Conservation (phyloP, 2,797 vertebrate genomes). For the Siniperca scherzeri region DNA sequence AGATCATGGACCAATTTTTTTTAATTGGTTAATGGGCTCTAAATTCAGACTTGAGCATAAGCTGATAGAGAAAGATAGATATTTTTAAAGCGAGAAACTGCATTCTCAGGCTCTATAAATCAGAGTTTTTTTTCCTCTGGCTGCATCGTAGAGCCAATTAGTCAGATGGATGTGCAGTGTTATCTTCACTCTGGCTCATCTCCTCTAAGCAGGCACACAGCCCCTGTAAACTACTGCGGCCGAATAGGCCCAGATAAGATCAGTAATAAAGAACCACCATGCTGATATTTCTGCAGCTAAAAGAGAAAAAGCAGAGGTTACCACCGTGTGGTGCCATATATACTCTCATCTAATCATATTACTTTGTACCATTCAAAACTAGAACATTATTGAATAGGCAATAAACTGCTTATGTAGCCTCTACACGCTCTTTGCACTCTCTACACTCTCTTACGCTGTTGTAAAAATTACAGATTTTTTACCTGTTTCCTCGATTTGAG, state of each 20-base stretch:
- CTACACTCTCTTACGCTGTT: background rate
- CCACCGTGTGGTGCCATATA: background rate
- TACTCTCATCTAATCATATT: slow-evolving; percentile 48
- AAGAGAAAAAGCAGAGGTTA: slow-evolving; percentile 50
- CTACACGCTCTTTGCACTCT: slow-evolving; percentile 10
- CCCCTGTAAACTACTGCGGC: slow-evolving; percentile 52
- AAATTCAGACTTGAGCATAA: slow-evolving; percentile 47
- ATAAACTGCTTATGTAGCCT: slow-evolving; percentile 26
- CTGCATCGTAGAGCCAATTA: slow-evolving; percentile 73
- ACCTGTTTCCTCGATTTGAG: background rate
- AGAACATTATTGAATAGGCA: slow-evolving; percentile 30
- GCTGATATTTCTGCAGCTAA: slow-evolving; percentile 60
- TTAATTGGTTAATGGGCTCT: slow-evolving; percentile 66
- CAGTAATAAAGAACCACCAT: slow-evolving; percentile 69
- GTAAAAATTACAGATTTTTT: background rate
- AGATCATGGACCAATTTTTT: slow-evolving; percentile 43
- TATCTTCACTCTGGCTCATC: slow-evolving; percentile 67
- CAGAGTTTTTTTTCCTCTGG: slow-evolving; percentile 43
- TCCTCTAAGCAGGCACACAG: slow-evolving; percentile 54
- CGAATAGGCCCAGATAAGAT: slow-evolving; percentile 61
- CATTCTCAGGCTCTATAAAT: slow-evolving; percentile 61
- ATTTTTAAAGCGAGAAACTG: slow-evolving; percentile 60
- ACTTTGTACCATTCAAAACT: slow-evolving; percentile 33
- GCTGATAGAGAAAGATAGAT: slow-evolving; percentile 55
- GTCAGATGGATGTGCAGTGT: slow-evolving; percentile 77